Conservation (phyloP, 2,888 invertebrate genomes). For the Eumerus sabulonum region DNA sequence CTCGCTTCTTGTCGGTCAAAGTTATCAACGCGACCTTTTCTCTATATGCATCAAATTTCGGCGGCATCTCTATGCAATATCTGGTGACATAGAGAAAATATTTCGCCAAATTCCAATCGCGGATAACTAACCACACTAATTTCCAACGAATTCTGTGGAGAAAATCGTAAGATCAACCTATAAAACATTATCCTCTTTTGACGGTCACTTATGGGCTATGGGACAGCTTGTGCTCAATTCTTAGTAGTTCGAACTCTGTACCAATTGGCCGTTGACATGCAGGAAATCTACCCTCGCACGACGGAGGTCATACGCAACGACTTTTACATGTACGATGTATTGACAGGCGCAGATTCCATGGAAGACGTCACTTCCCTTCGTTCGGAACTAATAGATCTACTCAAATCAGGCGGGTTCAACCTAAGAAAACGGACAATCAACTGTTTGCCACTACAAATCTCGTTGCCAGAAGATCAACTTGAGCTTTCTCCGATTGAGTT, state of each 20-base stretch:
- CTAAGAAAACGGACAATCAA: slow-evolving; percentile 19
- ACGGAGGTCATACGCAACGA: slow-evolving; percentile 44
- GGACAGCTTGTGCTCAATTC: slow-evolving; percentile 33
- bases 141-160: slow-evolving; percentile 56
- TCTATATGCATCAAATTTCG: too few species aligned
- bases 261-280: slow-evolving; percentile 57
- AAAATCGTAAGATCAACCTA: slow-evolving; percentile 4
- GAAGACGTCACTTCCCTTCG: slow-evolving; percentile 14
- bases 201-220: slow-evolving; percentile 39
- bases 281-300: slow-evolving; percentile 46
- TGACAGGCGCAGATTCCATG: slow-evolving; percentile 49
- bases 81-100: too few species aligned
- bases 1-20: too few species aligned
- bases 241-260: slow-evolving; percentile 52
- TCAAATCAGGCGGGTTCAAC: slow-evolving; percentile 6
- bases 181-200: slow-evolving; percentile 39
- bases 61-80: too few species aligned
- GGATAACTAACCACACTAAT: slow-evolving; percentile 15
- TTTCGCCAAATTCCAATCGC: too few species aligned
- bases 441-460: slow-evolving; percentile 17
- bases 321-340: slow-evolving; percentile 70
- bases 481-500: slow-evolving; percentile 21
- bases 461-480: slow-evolving; percentile 11
- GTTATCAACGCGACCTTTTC: too few species aligned
- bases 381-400: slow-evolving; percentile 5